Evolutionary conservation across 2,888 invertebrate species (phyloP).

Genomic region (Mycogona germanica): DNA sequence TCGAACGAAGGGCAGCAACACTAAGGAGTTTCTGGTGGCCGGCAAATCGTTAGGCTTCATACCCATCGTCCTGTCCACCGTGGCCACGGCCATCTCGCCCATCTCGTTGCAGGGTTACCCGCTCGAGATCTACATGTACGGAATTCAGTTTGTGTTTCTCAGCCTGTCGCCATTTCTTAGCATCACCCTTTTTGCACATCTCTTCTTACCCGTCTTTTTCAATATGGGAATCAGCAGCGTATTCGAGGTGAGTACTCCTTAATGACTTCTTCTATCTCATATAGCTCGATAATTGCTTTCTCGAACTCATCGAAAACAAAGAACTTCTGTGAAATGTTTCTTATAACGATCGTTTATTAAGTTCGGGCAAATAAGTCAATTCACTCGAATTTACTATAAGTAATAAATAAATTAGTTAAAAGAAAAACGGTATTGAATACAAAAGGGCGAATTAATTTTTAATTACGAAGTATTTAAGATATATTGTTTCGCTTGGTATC

Average conservation of each 20-base stretch:
- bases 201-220: slow-evolving; percentile 13
- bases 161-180: background rate
- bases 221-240: slow-evolving; percentile 10
- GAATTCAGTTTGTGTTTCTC: slow-evolving; percentile 8
- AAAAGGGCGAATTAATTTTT: no score
- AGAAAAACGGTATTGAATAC: no score
- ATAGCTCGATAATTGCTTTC: no score
- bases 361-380: no score
- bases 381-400: no score
- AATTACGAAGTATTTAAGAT: no score
- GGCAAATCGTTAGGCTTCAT: slow-evolving; percentile 7
- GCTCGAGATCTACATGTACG: slow-evolving; percentile 7
- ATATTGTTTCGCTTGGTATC: no score
- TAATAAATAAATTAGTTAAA: no score
- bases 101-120: slow-evolving; percentile 10
- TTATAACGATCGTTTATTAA: no score
- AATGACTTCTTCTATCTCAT: no score
- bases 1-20: background rate
- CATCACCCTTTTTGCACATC: background rate
- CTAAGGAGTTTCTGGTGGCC: slow-evolving; percentile 12
- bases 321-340: no score
- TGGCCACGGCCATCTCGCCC: slow-evolving; percentile 7
- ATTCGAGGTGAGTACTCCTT: slow-evolving; percentile 4
- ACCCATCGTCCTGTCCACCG: slow-evolving; percentile 11
- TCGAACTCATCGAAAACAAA: no score